A percentile compares a stretch with the other conserved stretches of the same genome.
Evolutionary conservation across 2,888 invertebrate genomes (phyloP).

Genomic region (Artemia sinica): DNA sequence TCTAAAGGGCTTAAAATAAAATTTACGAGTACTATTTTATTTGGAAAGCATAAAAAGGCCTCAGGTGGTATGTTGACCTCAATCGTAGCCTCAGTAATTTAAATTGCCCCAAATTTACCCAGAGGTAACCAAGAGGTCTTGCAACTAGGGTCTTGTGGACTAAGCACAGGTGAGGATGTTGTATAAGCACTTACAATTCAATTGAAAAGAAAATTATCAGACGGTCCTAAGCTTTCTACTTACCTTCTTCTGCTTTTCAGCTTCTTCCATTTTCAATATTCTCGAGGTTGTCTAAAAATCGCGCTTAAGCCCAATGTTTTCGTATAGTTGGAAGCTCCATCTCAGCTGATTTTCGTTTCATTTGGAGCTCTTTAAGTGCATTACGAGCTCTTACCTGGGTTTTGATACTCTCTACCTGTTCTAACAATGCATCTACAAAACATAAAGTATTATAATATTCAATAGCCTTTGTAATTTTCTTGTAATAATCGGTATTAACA

Average conservation of each 20-base stretch:
- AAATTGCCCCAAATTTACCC: too few relatives aligned
- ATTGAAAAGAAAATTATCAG: neutral
- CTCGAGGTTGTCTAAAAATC: slow-evolving; percentile 64
- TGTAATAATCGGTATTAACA: too few relatives aligned
- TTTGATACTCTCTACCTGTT: slow-evolving; percentile 49
- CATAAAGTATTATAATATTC: neutral
- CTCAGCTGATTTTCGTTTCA: slow-evolving; percentile 56
- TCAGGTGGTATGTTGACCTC: too few relatives aligned
- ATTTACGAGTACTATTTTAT: too few relatives aligned
- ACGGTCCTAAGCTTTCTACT: neutral
- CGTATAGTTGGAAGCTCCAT: slow-evolving; percentile 64
- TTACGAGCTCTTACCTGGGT: too few relatives aligned
- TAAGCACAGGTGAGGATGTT: too few relatives aligned
- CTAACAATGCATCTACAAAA: slow-evolving; percentile 28
- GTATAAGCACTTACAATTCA: neutral
- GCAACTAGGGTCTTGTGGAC: too few relatives aligned
- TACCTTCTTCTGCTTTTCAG: slow-evolving; percentile 31
- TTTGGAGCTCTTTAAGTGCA: slow-evolving; percentile 55
- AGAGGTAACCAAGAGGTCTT: too few relatives aligned
- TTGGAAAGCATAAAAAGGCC: too few relatives aligned
- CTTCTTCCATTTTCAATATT: slow-evolving; percentile 53
- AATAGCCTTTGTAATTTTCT: neutral
- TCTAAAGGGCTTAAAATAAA: too few relatives aligned
- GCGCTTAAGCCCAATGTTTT: slow-evolving; percentile 63
- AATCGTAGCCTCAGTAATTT: too few relatives aligned